Evolutionary conservation across 1,140 invertebrate genomes (phyloP), one percentile per base, ranked within the genome.

Genomic region (Papilio dardanus): DNA sequence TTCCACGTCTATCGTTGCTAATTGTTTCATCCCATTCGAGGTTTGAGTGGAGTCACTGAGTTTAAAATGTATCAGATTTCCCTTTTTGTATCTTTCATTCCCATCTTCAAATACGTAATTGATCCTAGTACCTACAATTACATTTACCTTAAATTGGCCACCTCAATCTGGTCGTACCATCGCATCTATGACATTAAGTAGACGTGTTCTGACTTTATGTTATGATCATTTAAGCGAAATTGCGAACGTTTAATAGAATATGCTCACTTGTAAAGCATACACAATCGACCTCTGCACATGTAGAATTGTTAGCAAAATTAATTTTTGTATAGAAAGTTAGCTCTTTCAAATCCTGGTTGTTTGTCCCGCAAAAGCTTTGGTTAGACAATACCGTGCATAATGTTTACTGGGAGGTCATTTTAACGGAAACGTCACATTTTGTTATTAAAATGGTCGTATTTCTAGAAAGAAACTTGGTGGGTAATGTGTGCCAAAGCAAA

Each of bases 401-500:
- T 73, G 71, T 73, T 62, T 21, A 19, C 8, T 19, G 46, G 14
- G 71, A 16, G 28, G 71, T 30, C 71, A 73, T 73, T 73, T 73
- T 54, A 73, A 73, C 71, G 71, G 71, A 73, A 73, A 73, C 71
- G 46, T 54, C 28, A 73, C 46, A 54, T 73, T 67, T 71, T 75
- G 71, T 76, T 81, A 77, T 79, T 75, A 79, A 79, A 80, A 82
- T 79, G 33, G 68, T 71, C 71, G 76, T 77, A 78, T 76, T 69
- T 66, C 78, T 68, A 67, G 79, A 80, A 78, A 79, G 65, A 71
- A 74, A 73, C 50, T 74, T 74, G 75, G 76, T 78, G 50, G 58
- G 66, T 78, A 82, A 81, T 83, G 69, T 75, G 76, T 81, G 83
- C 74, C 79, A 74, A 54, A 40, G 28, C 14, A 69, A 77, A 80